Conservation (phyloP, 2,888 invertebrate species). For the Ophion ventricosus region DNA sequence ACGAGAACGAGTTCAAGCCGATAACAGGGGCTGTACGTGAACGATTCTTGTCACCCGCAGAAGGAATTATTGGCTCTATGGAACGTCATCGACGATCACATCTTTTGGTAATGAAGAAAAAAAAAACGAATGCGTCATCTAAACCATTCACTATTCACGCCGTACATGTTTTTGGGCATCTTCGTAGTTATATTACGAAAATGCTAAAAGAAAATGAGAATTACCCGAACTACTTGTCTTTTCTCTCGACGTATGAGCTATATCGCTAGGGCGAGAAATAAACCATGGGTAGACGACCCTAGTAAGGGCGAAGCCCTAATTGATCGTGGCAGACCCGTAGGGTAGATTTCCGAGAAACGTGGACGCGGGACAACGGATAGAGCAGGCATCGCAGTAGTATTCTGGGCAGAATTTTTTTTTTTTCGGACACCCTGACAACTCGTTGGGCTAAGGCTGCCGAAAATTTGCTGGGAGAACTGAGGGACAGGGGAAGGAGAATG, state of each 20-base stretch:
- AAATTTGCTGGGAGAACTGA: slow-evolving; percentile 2
- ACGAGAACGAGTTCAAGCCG: slow-evolving; percentile 54
- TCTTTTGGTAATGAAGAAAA: neutral
- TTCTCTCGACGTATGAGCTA: slow-evolving; percentile 13
- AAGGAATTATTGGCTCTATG: slow-evolving; percentile 46
- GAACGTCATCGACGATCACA: slow-evolving; percentile 4
- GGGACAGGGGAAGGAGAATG: slow-evolving; percentile 1
- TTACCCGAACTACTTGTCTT: slow-evolving; percentile 34
- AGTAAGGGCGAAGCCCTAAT: slow-evolving; percentile 28
- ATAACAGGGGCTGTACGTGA: slow-evolving; percentile 54
- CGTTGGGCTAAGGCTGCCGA: neutral
- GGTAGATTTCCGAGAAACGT: slow-evolving; percentile 63
- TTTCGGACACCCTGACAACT: slow-evolving; percentile 61
- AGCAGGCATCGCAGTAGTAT: slow-evolving; percentile 40
- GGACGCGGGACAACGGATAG: slow-evolving; percentile 14
- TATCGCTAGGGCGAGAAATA: slow-evolving; percentile 16
- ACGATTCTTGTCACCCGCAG: slow-evolving; percentile 54
- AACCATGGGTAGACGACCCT: slow-evolving; percentile 15
- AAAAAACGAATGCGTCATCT: neutral
- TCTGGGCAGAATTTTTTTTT: slow-evolving; percentile 35
- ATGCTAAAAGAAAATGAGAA: neutral
- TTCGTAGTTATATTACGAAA: neutral
- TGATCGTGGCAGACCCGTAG: slow-evolving; percentile 44
- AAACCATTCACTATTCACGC: too few species aligned
- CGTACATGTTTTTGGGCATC: neutral